Base-by-base conservation (phyloP, 2,797 vertebrate genomes). In the Alca torda region DNA sequence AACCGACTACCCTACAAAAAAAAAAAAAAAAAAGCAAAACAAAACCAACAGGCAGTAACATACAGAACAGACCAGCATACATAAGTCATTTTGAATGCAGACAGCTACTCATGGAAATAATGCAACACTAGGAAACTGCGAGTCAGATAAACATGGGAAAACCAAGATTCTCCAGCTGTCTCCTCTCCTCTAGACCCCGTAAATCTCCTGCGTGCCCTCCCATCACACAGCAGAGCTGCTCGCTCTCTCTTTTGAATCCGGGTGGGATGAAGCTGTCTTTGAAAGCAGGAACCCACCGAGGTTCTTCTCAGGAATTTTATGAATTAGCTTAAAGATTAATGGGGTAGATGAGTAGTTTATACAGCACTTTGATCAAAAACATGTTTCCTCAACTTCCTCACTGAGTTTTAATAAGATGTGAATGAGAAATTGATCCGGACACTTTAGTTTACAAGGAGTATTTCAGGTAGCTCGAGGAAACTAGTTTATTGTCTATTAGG, bases 381-480 rank as follows among this genome's bases (percentile, higher is more conserved):
- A 80, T 37, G 57, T 43, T 89, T 93, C 61, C 41, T 37, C n/a
- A 77, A 41, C 50, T 83, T 95, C 87, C 75, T 95, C 35, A 45
- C 46, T 11, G 53, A 85, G 45, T 61, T 95, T 89, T 89, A 95
- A 72, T 72, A 83, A 24, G 57, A 95, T 28, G 50, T 1, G 41
- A 84, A 90, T 45, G 81, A 96, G 86, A 91, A 95, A 94, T 54
- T 92, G 64, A 95, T 92, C 86, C 0, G 1, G 89, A 86, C 72
- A 45, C 84, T 95, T 95, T 14, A 83, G 72, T 87, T 95, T 90
- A 95, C 72, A 95, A 72, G 54, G 31, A 85, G 20, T 56, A 73
- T 65, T 95, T 91, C 53, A 59, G 92, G 82, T 69, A 89, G 78
- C 78, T 94, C 53, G 33, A 81, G 73, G 79, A 94, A 94, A 95